phyloP scores from a whole-genome alignment of 2,113 vertebrate genomes.

The Connochaetes taurinus region DNA sequence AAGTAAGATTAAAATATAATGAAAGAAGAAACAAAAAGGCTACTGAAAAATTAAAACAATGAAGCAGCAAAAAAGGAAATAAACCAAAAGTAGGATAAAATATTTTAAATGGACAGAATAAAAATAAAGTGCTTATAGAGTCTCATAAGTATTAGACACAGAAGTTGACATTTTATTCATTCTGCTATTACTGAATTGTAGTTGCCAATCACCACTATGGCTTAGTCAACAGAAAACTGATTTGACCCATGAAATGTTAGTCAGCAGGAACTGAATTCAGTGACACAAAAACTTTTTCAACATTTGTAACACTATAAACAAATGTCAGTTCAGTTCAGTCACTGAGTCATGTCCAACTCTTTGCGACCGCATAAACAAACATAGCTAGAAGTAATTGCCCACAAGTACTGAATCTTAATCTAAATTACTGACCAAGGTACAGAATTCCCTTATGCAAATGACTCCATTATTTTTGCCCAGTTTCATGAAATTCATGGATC shows the following conservation, averaged over 20 bases:
- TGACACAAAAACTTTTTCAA: slow-evolving; percentile 26
- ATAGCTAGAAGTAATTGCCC: slow-evolving; percentile 14
- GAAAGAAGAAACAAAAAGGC: not conserved
- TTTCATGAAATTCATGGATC: not conserved
- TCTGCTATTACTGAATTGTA: not conserved
- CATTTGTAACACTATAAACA: slow-evolving; percentile 22
- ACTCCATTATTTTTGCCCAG: slow-evolving; percentile 15
- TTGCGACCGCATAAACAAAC: not conserved
- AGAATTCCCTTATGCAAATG: slow-evolving; percentile 29
- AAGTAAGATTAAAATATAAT: not conserved
- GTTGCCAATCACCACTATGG: not conserved
- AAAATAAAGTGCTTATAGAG: not conserved
- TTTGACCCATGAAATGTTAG: slow-evolving; percentile 1
- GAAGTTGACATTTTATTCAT: not conserved
- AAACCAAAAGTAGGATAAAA: not conserved
- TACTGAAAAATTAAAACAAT: not conserved
- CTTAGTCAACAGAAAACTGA: slow-evolving; percentile 43
- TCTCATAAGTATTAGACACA: not conserved
- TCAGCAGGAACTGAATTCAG: slow-evolving; percentile 42
- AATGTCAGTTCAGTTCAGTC: not conserved
- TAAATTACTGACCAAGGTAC: slow-evolving; percentile 41
- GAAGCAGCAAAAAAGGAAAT: not conserved
- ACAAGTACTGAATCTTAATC: slow-evolving; percentile 41
- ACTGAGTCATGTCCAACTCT: not conserved
- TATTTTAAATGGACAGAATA: not conserved